These are phyloP conservation scores for Dromas ardeola DNA, from an alignment of 2,113 vertebrate genomes.

Conservation along the genomic window DNA sequence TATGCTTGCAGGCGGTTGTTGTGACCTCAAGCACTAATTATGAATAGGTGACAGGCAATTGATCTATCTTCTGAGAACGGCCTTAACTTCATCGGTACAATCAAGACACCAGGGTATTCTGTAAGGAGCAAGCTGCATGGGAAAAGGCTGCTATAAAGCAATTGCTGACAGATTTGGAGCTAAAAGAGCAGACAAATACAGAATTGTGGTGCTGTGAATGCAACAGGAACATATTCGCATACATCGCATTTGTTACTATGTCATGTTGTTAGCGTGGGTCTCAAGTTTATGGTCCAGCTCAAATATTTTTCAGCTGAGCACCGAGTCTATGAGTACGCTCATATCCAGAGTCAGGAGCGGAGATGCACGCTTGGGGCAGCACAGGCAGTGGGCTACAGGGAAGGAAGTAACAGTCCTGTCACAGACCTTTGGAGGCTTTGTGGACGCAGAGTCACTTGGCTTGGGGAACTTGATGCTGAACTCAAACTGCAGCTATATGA, in stretches of 20 bases:
- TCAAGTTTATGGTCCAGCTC: not conserved
- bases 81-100: not conserved
- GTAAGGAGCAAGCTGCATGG: not conserved
- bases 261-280: not conserved
- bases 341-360: not conserved
- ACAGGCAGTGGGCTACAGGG: not conserved
- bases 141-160: not conserved
- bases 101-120: not conserved
- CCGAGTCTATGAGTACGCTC: not conserved
- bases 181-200: not conserved
- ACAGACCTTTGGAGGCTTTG: not conserved
- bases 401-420: not conserved
- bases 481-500: not conserved
- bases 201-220: not conserved
- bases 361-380: not conserved
- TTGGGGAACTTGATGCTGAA: not conserved
- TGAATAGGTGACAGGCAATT: not conserved
- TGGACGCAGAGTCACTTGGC: not conserved
- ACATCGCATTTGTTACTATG: not conserved
- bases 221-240: not conserved
- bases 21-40: not conserved
- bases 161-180: not conserved
- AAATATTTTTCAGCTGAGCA: not conserved
- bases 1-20: not conserved
- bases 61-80: not conserved